Conservation (phyloP, 2,797 vertebrate species). For the Lacerta viridis region DNA sequence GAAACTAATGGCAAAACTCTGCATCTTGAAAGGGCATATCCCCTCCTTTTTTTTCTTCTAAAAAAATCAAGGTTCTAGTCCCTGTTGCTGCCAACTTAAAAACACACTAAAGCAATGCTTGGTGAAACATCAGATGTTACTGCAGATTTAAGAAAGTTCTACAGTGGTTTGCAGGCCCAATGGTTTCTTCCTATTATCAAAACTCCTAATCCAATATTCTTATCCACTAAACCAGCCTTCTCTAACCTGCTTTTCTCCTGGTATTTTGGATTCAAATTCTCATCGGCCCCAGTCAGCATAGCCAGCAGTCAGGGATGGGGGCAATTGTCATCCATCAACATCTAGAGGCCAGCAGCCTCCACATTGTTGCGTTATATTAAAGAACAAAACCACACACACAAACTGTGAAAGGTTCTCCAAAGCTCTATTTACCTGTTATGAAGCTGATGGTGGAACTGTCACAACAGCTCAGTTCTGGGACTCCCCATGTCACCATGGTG, state of each 20-base stretch:
- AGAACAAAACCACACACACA: neutral
- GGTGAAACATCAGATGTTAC: neutral
- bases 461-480: constrained; percentile 92
- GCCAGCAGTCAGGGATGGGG: neutral
- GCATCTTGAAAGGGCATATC: too few species aligned
- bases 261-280: neutral
- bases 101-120: neutral
- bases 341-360: neutral
- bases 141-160: neutral
- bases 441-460: constrained; percentile 93
- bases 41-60: neutral
- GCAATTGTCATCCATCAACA: neutral
- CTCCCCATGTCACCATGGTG: constrained; percentile 96
- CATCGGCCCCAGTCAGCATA: neutral
- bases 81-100: neutral
- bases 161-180: neutral
- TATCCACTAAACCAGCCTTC: neutral
- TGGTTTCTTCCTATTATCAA: neutral
- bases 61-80: too few species aligned
- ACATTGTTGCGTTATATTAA: neutral
- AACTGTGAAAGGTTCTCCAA: fast-evolving
- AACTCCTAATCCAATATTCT: neutral
- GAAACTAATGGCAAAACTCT: neutral
- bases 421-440: constrained; percentile 86
- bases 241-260: neutral